These are phyloP conservation scores for Sisyra nigra DNA, from an alignment of 2,888 invertebrate genomes.

Conservation along the genomic window DNA sequence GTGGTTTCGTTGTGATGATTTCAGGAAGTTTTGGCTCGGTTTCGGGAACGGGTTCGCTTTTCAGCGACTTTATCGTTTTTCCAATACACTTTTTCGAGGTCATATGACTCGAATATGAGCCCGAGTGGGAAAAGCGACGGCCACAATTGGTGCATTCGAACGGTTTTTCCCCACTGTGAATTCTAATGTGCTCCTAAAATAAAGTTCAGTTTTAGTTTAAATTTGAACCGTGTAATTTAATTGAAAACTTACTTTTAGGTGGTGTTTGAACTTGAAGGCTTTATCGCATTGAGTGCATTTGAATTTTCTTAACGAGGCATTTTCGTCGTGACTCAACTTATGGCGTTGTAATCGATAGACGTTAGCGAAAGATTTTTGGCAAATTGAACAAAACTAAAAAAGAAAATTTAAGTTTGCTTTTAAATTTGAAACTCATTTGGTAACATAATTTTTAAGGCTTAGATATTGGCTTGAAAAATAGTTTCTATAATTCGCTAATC, in stretches of 20 bases:
- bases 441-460: too few relatives aligned
- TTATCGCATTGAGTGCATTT: slow-evolving; percentile 79
- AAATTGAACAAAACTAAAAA: slow-evolving; percentile 73
- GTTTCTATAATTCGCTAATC: too few relatives aligned
- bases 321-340: slow-evolving; percentile 91
- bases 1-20: slow-evolving; percentile 25
- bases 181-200: slow-evolving; percentile 85
- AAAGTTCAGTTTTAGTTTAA: slow-evolving; percentile 5
- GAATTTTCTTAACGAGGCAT: slow-evolving; percentile 77
- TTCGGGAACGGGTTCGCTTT: slow-evolving; percentile 21
- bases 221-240: neutral
- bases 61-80: slow-evolving; percentile 19
- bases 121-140: slow-evolving; percentile 98
- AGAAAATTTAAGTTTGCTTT: too few relatives aligned
- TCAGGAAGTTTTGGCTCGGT: slow-evolving; percentile 11
- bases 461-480: too few relatives aligned
- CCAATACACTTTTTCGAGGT: slow-evolving; percentile 98
- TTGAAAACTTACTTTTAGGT: slow-evolving; percentile 45
- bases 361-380: slow-evolving; percentile 85
- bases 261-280: slow-evolving; percentile 41
- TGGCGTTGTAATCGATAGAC: slow-evolving; percentile 86
- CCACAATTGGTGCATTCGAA: slow-evolving; percentile 96
- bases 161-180: slow-evolving; percentile 99
- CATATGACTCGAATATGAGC: slow-evolving; percentile 99
- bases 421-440: too few relatives aligned